phyloP scores from a whole-genome alignment of 1,140 invertebrate genomes.

The Micrasema minimum region DNA sequence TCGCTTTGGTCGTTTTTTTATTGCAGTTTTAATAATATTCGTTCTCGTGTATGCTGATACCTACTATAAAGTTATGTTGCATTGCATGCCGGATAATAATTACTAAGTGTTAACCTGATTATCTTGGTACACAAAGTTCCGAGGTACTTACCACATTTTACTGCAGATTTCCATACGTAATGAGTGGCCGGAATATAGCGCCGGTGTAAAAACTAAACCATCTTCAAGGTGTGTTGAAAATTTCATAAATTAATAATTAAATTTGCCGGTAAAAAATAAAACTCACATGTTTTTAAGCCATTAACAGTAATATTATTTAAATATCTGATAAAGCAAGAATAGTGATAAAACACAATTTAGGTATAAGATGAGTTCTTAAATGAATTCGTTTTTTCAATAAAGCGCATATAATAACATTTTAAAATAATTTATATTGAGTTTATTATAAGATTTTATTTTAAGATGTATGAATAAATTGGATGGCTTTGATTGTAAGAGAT shows the following conservation, averaged over 20 bases:
- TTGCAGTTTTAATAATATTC: not conserved
- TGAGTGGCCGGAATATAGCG: no score
- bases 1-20: not conserved
- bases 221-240: slow-evolving; percentile 1
- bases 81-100: slow-evolving; percentile 16
- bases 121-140: not conserved
- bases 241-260: not conserved
- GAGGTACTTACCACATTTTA: slow-evolving; percentile 3
- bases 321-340: no score
- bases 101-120: slow-evolving; percentile 19
- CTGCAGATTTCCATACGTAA: not conserved
- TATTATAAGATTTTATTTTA: no score
- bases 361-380: no score
- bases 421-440: no score
- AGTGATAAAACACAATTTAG: no score
- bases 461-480: no score
- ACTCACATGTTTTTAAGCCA: not conserved
- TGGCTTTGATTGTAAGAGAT: no score
- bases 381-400: no score
- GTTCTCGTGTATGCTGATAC: not conserved
- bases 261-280: not conserved
- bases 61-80: not conserved
- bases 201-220: no score
- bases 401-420: no score
- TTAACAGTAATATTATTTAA: no score